phyloP scores from a whole-genome alignment of 2,113 vertebrate species.

The Takifugu flavidus region DNA sequence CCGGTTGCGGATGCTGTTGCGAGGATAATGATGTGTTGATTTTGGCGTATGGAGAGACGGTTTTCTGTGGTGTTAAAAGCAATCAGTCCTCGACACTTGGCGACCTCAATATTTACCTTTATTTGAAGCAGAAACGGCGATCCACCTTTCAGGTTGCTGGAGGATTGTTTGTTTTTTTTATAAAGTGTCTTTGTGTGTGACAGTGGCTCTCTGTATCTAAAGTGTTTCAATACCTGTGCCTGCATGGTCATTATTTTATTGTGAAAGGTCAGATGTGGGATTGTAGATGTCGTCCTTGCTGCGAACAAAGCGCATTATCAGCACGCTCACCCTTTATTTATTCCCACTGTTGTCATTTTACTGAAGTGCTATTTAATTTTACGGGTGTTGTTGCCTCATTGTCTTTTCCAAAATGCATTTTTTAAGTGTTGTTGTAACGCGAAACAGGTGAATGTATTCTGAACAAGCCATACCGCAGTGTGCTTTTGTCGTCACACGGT shows the following conservation, averaged over 20 bases:
- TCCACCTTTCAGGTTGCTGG: neutral
- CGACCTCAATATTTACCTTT: conserved; percentile 13
- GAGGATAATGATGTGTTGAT: conserved; percentile 11
- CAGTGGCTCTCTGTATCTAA: conserved; percentile 28
- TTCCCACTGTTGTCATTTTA: neutral
- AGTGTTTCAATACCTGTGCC: conserved; percentile 37
- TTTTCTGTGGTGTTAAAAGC: conserved; percentile 37
- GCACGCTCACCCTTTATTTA: neutral
- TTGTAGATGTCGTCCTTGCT: conserved; percentile 17
- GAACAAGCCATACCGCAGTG: conserved; percentile 68
- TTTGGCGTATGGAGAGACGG: conserved; percentile 5
- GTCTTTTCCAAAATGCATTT: conserved; percentile 1
- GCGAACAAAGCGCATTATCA: conserved; percentile 20
- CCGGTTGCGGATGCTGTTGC: conserved; percentile 10
- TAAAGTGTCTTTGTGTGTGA: conserved; percentile 2
- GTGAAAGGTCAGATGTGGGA: conserved; percentile 42
- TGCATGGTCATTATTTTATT: conserved; percentile 47
- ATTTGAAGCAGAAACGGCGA: conserved; percentile 2
- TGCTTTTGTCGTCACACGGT: conserved; percentile 61
- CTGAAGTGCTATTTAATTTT: conserved; percentile 19
- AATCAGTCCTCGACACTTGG: conserved; percentile 4
- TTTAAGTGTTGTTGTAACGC: conserved; percentile 28
- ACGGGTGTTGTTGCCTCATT: neutral
- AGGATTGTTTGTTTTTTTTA: conserved; percentile 7
- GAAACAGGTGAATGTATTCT: conserved; percentile 69